phyloP scores from a whole-genome alignment of 2,113 vertebrate genomes.

The Neoarius graeffei region DNA sequence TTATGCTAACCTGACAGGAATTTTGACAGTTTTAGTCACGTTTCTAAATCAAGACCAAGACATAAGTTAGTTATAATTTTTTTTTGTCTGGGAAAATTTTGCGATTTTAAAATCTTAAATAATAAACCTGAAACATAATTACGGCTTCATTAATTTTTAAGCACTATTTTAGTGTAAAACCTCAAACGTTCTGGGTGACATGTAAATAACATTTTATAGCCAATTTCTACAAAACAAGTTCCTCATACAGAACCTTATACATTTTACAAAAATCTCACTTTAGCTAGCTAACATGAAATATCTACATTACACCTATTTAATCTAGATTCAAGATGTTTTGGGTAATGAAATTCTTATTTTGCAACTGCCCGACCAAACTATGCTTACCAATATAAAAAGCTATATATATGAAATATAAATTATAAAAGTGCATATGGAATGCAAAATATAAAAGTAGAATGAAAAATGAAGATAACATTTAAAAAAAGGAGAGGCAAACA shows the following conservation, averaged over 20 bases:
- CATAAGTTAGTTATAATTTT: neutral
- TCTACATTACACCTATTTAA: too few species aligned
- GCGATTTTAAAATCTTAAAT: too few species aligned
- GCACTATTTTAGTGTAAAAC: neutral
- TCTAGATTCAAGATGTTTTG: too few species aligned
- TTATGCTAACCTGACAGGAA: neutral
- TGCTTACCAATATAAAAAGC: too few species aligned
- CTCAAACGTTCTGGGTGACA: neutral
- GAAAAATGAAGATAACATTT: too few species aligned
- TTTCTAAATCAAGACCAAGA: neutral
- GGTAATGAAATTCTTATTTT: too few species aligned
- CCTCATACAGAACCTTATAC: neutral
- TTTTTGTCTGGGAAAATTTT: neutral
- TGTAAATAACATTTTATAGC: neutral
- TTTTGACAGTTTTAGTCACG: neutral
- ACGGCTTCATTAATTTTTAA: neutral
- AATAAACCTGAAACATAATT: neutral
- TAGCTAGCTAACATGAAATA: neutral
- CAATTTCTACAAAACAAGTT: neutral
- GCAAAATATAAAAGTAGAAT: too few species aligned
- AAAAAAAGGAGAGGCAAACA: too few species aligned
- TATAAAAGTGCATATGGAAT: too few species aligned
- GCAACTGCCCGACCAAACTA: too few species aligned
- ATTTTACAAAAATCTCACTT: neutral
- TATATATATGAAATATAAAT: too few species aligned